Evolutionary conservation across 2,888 invertebrate genomes (phyloP).

Genomic region (Leptodirus hochenwartii): DNA sequence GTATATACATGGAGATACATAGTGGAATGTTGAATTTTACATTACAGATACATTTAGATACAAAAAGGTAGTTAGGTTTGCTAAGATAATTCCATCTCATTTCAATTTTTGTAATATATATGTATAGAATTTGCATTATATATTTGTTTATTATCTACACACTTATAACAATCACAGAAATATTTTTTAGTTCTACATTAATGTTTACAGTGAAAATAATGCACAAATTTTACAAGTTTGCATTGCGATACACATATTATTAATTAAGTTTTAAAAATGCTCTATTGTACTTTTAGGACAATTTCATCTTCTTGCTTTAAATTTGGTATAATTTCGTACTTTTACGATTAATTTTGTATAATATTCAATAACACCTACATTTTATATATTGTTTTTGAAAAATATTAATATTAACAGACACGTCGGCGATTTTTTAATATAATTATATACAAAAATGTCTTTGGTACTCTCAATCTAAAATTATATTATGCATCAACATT

Average conservation of each 20-base stretch:
- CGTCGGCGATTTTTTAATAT: too few species aligned
- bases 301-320: too few species aligned
- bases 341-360: too few species aligned
- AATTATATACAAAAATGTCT: conserved; percentile 18
- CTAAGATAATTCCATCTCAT: conserved; percentile 11
- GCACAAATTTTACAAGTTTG: too few species aligned
- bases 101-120: conserved; percentile 14
- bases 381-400: too few species aligned
- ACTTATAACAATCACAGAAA: conserved; percentile 27
- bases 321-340: too few species aligned
- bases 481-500: conserved; percentile 24
- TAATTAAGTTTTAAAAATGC: too few species aligned
- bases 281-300: too few species aligned
- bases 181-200: conserved; percentile 18
- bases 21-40: conserved; percentile 26
- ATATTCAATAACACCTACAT: too few species aligned
- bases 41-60: conserved; percentile 21
- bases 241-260: too few species aligned
- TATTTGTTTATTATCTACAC: conserved; percentile 16
- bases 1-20: conserved; percentile 26
- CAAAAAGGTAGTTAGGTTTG: conserved; percentile 17
- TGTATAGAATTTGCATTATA: conserved; percentile 13
- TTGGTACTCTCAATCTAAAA: conserved; percentile 22
- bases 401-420: too few species aligned
- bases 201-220: conserved; percentile 10